Evolutionary conservation across 2,113 vertebrate species (phyloP).

Genomic region (Calidris pygmaea): DNA sequence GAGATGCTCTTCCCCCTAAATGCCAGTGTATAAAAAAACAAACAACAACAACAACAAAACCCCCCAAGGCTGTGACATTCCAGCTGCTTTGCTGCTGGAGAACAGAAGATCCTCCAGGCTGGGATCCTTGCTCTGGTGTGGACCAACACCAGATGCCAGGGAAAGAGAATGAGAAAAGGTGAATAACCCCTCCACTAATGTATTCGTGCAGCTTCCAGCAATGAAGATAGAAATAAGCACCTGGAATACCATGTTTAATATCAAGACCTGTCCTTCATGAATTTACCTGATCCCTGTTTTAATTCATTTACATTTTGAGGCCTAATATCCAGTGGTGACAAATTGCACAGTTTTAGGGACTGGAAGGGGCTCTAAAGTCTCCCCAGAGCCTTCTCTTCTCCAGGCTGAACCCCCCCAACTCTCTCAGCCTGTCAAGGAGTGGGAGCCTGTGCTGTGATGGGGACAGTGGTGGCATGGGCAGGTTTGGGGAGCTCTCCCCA

Average conservation of each 20-base stretch:
- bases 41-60: too few species aligned
- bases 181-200: not conserved
- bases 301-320: not conserved
- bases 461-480: not conserved
- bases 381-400: too few species aligned
- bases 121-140: not conserved
- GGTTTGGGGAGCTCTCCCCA: not conserved
- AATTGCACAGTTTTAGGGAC: not conserved
- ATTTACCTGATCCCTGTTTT: not conserved
- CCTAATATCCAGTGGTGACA: not conserved
- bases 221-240: not conserved
- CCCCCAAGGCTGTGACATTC: not conserved
- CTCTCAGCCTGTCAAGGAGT: too few species aligned
- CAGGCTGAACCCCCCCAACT: too few species aligned
- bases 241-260: not conserved
- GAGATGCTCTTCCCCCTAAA: not conserved
- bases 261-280: not conserved
- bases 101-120: not conserved
- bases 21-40: too few species aligned
- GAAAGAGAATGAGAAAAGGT: not conserved
- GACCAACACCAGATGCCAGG: not conserved
- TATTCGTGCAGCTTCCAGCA: not conserved
- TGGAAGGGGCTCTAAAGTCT: too few species aligned
- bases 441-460: too few species aligned
- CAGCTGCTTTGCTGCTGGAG: not conserved